Conservation (phyloP, 2,888 invertebrate genomes). For the Eumacrocentrus americanus region DNA sequence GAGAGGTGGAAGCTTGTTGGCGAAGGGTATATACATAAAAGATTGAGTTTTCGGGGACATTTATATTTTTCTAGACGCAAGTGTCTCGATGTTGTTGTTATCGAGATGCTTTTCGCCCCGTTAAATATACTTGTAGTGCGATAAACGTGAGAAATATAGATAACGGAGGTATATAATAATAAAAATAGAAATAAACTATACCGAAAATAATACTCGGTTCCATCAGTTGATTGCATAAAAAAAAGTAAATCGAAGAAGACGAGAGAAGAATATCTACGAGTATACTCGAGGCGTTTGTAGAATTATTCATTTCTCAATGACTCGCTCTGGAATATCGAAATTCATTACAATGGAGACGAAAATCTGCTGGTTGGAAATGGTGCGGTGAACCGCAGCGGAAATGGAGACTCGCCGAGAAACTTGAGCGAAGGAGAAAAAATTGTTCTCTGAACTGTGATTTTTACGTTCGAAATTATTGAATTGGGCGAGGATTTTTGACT, state of each 20-base stretch:
- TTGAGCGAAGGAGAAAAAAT: background rate
- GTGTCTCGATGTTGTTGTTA: background rate
- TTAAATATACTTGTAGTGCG: too few species aligned
- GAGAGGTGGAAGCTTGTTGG: too few species aligned
- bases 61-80: background rate
- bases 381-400: slow-evolving; percentile 10
- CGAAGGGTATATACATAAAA: too few species aligned
- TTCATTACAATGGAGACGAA: slow-evolving; percentile 33
- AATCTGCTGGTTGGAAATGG: too few species aligned
- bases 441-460: slow-evolving; percentile 9
- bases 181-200: background rate
- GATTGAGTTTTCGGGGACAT: background rate
- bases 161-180: too few species aligned
- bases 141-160: too few species aligned
- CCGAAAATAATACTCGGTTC: background rate
- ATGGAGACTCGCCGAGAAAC: slow-evolving; percentile 3
- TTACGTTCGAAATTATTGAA: background rate
- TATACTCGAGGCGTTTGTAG: slow-evolving; percentile 22
- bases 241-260: background rate
- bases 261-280: background rate
- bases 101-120: background rate
- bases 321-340: slow-evolving; percentile 34
- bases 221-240: slow-evolving; percentile 3
- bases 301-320: slow-evolving; percentile 37
- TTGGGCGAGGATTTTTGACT: background rate